phyloP scores from a whole-genome alignment of 2,797 vertebrate genomes.

The Gadopsis marmoratus region DNA sequence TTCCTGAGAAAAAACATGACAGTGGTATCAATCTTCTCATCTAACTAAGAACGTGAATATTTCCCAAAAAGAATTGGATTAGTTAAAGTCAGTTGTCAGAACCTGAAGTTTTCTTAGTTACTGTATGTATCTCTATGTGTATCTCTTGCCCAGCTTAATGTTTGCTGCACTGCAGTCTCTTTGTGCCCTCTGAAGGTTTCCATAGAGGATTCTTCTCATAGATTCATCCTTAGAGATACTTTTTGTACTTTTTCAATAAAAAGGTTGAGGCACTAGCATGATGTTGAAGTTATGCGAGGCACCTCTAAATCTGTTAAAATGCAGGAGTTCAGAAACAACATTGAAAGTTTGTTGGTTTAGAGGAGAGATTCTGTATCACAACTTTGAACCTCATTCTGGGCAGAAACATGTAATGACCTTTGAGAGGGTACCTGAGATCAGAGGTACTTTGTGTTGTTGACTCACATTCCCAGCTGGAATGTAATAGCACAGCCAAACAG shows the following conservation, averaged over 20 bases:
- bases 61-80: no score
- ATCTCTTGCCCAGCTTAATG: no score
- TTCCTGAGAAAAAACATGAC: no score
- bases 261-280: neutral
- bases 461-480: slow-evolving; percentile 12
- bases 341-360: neutral
- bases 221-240: neutral
- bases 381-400: neutral
- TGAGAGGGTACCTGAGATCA: slow-evolving; percentile 11
- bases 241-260: neutral
- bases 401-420: neutral
- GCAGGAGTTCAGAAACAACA: neutral
- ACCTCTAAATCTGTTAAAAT: neutral
- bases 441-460: neutral
- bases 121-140: no score
- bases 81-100: no score
- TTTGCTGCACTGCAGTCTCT: neutral
- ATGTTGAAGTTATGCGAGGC: neutral
- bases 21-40: no score
- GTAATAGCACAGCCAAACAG: slow-evolving; percentile 13
- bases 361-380: neutral
- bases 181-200: neutral
- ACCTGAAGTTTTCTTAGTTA: no score
- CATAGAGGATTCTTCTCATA: neutral
- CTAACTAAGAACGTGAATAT: no score